These are phyloP conservation scores for Hylyphantes graminicola DNA, from an alignment of 1,140 invertebrate species.

Conservation along the genomic window DNA sequence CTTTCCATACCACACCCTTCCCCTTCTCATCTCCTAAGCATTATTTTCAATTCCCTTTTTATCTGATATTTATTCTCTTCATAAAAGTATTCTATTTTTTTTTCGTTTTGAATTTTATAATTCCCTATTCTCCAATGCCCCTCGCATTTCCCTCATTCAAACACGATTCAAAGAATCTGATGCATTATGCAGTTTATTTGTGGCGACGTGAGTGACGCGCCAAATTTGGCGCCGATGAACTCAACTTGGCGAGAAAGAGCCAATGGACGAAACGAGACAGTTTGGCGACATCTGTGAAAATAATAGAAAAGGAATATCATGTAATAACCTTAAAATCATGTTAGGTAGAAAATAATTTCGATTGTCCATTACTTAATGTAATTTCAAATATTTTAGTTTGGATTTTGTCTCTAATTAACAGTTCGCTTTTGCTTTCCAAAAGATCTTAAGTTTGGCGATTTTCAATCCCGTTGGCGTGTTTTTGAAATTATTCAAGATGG, in stretches of 20 bases:
- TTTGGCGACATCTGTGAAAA: no score
- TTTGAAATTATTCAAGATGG: not conserved
- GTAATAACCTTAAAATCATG: no score
- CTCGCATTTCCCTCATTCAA: constrained; percentile 10
- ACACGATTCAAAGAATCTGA: constrained; percentile 33
- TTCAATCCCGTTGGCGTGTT: no score
- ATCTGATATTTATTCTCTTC: constrained; percentile 10
- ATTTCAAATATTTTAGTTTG: no score
- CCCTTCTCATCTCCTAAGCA: constrained; percentile 1
- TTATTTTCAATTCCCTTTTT: constrained; percentile 16
- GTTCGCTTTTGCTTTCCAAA: no score
- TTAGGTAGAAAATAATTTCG: no score
- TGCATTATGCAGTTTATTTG: constrained; percentile 54
- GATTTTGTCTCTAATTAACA: no score
- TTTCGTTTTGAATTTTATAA: not conserved
- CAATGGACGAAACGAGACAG: no score
- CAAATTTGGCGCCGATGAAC: not conserved
- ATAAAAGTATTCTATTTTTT: not conserved
- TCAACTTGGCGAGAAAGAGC: no score
- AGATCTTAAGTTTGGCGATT: no score
- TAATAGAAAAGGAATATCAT: no score
- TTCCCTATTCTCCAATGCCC: constrained; percentile 9
- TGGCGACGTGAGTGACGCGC: not conserved
- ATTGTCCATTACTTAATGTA: no score
- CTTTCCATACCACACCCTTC: constrained; percentile 13